A percentile compares a stretch with the other conserved stretches of the same genome.
phyloP scores from a whole-genome alignment of 2,113 vertebrate genomes.

The Alosa alosa region DNA sequence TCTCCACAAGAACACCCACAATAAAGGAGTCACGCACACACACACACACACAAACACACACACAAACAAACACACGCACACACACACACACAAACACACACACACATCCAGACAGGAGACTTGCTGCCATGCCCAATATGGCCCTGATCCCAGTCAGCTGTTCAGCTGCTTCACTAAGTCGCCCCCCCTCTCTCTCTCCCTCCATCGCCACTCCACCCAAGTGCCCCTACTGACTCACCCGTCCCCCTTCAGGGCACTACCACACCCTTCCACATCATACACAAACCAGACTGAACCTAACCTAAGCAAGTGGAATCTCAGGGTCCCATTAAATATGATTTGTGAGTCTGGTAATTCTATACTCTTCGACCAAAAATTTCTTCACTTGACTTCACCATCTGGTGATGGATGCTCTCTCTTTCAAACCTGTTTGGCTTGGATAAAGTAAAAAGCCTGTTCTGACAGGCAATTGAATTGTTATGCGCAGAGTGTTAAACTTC shows the following conservation, averaged over 20 bases:
- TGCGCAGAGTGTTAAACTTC: neutral
- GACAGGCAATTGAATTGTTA: neutral
- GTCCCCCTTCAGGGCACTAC: neutral
- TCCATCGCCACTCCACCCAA: neutral
- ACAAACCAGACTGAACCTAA: neutral
- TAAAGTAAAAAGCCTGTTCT: neutral
- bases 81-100: neutral
- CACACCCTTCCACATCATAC: neutral
- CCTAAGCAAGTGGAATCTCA: neutral
- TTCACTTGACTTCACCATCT: neutral
- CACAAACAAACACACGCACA: neutral
- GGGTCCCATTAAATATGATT: neutral
- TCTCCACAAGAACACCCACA: neutral
- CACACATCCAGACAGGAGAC: neutral
- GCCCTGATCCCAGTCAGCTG: neutral
- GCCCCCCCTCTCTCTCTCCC: neutral
- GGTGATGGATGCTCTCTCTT: neutral
- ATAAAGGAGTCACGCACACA: neutral
- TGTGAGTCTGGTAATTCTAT: neutral
- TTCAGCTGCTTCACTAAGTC: neutral
- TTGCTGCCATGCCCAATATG: no score
- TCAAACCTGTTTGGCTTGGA: neutral
- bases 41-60: neutral
- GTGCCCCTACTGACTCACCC: neutral
- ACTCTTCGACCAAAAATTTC: neutral